Base-by-base conservation (phyloP, 1,140 invertebrate genomes). In the Drosophila lini region DNA sequence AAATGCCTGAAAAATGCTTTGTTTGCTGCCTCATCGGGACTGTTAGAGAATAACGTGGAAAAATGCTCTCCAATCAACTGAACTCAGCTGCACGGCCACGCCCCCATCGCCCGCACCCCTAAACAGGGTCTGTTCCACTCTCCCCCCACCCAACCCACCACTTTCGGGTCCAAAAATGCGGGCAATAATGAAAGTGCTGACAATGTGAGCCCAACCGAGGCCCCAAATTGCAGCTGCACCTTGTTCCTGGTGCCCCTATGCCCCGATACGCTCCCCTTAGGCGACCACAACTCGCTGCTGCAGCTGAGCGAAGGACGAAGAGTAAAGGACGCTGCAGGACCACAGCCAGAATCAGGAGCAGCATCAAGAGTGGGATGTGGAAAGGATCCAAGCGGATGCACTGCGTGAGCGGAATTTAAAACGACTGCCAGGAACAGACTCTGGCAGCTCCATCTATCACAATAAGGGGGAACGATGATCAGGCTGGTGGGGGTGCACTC, bases 151-250 rank as follows among this genome's bases (percentile, higher is more conserved):
- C 45, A 10, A 0, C 5, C 25, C 47, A 48, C 11, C 47, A 50
- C 15, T 64, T 52, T 65, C 31, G 38, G 53, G 28, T 58, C 65
- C 52, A 44, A 67, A 79, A 83, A 53, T 83, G 80, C 57, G 65
- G 74, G 58, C 68, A 76, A 76, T 83, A 83, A 83, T 83, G 73
- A 83, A 80, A 83, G 67, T 80, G 80, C 81, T 80, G 80, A 80
- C 76, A 84, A 80, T 83, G 71, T 83, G 59, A 70, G 50, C 56
- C 40, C 48, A 62, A 41, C 42, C 52, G 40, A 62, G 60, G 64
- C 61, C 55, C 60, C 59, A 83, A 83, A 83, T 83, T 80, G 76
- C 81, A 76, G 55, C 58, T 73, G 71, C 76, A 65, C 59, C 76
- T 69, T 69, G 40, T 55, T 57, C 22, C 52, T 9, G 38, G 8